phyloP scores from a whole-genome alignment of 92 coral and sea anemone genomes.

The Zoanthus gigantus region DNA sequence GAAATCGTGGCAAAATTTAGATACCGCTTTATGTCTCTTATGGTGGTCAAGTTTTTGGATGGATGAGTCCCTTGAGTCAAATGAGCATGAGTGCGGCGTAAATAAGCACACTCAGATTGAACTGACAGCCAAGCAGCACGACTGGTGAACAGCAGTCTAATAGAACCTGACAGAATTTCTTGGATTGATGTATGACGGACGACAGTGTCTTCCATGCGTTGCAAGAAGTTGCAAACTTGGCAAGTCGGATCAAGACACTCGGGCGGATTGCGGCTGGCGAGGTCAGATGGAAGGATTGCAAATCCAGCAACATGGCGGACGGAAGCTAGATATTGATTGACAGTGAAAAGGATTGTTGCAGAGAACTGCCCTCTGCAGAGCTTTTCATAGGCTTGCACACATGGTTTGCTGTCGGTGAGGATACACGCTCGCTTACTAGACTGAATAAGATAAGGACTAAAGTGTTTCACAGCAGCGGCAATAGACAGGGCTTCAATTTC shows the following conservation, averaged over 20 bases:
- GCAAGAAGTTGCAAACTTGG: conserved; percentile 47
- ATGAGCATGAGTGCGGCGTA: not conserved
- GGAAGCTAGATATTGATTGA: conserved; percentile 35
- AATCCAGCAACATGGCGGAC: conserved; percentile 45
- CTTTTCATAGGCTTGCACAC: conserved; percentile 58
- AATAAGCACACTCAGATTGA: conserved; percentile 22
- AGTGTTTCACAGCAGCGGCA: conserved; percentile 52
- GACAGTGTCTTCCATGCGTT: conserved; percentile 45
- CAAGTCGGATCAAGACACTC: conserved; percentile 26
- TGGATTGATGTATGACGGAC: conserved; percentile 47
- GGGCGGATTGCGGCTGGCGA: conserved; percentile 45
- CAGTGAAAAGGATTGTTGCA: conserved; percentile 28
- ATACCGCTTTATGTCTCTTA: not conserved
- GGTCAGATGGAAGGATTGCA: conserved; percentile 44
- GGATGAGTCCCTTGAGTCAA: not conserved
- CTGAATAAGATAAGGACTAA: conserved; percentile 45
- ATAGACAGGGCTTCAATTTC: conserved; percentile 52
- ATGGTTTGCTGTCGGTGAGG: conserved; percentile 58
- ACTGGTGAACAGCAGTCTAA: not conserved
- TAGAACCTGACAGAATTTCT: conserved; percentile 40
- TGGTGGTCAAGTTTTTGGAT: conserved; percentile 21
- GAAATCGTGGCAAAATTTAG: conserved; percentile 24
- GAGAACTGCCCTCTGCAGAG: conserved; percentile 50
- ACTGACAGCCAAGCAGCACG: conserved; percentile 28
- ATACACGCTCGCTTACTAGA: conserved; percentile 27